Percentiles rank a stretch among this genome's conserved stretches.
These are phyloP conservation scores for Brachirus orientalis DNA, from an alignment of 2,113 vertebrate genomes.

Conservation along the genomic window DNA sequence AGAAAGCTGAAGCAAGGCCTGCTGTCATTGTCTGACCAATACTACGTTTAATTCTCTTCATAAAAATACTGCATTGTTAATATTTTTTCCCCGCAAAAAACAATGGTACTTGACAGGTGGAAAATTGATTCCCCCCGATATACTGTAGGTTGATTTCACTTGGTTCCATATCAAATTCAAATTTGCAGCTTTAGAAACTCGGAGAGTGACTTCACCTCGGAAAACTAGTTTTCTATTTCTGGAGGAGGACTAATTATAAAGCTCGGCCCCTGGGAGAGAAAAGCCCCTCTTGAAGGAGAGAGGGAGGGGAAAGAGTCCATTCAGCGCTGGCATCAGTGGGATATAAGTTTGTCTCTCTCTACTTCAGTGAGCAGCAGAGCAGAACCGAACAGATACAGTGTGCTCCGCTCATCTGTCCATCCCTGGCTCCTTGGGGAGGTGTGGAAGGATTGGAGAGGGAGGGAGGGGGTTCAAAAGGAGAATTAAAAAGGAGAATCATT, in stretches of 20 bases:
- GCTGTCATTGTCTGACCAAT: slow-evolving; percentile 21
- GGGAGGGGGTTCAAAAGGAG: slow-evolving; percentile 34
- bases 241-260: slow-evolving; percentile 78
- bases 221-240: slow-evolving; percentile 80
- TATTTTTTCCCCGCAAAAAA: background rate
- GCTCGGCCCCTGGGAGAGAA: slow-evolving; percentile 70
- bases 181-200: slow-evolving; percentile 44
- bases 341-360: slow-evolving; percentile 73
- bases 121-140: slow-evolving; percentile 23
- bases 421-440: slow-evolving; percentile 59
- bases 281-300: slow-evolving; percentile 66
- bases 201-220: slow-evolving; percentile 67
- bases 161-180: slow-evolving; percentile 21
- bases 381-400: slow-evolving; percentile 75
- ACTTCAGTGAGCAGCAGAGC: slow-evolving; percentile 68
- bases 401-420: slow-evolving; percentile 76
- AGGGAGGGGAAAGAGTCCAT: slow-evolving; percentile 52
- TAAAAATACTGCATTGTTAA: background rate
- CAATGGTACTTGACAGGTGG: slow-evolving; percentile 13
- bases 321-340: slow-evolving; percentile 61
- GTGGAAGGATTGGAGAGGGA: slow-evolving; percentile 48
- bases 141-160: slow-evolving; percentile 33
- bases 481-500: slow-evolving; percentile 62
- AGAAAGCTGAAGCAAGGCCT: slow-evolving; percentile 51
- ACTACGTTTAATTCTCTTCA: background rate